Evolutionary conservation across 2,888 invertebrate species (phyloP).

Genomic region (Carabus problematicus): DNA sequence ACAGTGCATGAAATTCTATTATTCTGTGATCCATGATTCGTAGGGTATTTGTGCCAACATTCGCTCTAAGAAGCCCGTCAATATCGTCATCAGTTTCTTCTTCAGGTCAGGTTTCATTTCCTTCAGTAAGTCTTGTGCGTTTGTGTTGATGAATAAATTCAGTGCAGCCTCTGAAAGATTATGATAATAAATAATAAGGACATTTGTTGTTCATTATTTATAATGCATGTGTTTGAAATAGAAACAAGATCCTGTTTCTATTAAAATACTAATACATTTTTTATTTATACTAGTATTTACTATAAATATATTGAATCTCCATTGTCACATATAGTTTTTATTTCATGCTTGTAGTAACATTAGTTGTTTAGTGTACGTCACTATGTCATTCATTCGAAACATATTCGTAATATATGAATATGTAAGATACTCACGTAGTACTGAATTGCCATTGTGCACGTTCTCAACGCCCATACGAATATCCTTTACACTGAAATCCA

Average conservation of each 20-base stretch:
- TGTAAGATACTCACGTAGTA: constrained; percentile 71
- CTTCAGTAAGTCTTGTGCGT: constrained; percentile 81
- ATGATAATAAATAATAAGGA: constrained; percentile 34
- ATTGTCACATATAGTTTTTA: neutral
- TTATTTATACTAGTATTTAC: neutral
- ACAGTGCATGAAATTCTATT: constrained; percentile 23
- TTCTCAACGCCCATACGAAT: constrained; percentile 88
- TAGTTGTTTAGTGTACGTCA: neutral
- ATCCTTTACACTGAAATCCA: constrained; percentile 84
- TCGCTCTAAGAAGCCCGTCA: constrained; percentile 77
- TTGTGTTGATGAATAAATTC: constrained; percentile 86
- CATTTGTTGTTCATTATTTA: neutral
- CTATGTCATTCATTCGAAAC: neutral
- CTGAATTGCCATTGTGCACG: constrained; percentile 79
- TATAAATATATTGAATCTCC: neutral
- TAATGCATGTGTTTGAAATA: neutral
- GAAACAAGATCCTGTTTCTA: neutral
- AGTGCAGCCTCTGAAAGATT: constrained; percentile 76
- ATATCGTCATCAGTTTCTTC: constrained; percentile 75
- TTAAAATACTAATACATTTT: neutral
- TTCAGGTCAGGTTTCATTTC: constrained; percentile 88
- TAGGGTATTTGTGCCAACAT: constrained; percentile 79
- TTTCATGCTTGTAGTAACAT: too few relatives aligned
- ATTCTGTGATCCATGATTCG: constrained; percentile 72
- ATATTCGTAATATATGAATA: neutral